phyloP scores from a whole-genome alignment of 2,113 vertebrate genomes.

The Bufo gargarizans region DNA sequence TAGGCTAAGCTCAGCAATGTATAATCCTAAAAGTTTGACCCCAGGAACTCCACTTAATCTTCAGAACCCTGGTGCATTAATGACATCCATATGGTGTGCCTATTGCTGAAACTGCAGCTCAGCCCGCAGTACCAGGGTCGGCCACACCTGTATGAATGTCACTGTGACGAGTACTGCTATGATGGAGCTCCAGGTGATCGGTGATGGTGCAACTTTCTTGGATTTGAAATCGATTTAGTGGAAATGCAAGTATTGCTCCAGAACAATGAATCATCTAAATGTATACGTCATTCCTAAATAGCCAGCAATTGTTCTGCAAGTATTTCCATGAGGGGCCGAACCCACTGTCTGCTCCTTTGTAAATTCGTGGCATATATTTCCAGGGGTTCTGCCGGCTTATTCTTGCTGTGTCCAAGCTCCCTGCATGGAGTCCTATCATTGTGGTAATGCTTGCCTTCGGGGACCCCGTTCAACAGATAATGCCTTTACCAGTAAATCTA shows the following conservation, averaged over 20 bases:
- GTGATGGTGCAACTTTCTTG: background rate
- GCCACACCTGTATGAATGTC: background rate
- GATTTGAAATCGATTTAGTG: background rate
- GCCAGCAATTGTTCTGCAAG: background rate
- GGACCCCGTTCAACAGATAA: constrained; percentile 38
- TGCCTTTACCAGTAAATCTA: constrained; percentile 26
- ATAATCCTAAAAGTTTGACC: too few species aligned
- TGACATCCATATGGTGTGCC: too few species aligned
- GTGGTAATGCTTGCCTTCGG: constrained; percentile 2
- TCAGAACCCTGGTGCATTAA: too few species aligned
- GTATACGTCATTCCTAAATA: background rate
- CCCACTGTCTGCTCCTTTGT: background rate
- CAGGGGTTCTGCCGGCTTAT: background rate
- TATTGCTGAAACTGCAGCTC: too few species aligned
- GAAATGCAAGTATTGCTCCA: background rate
- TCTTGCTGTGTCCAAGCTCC: background rate
- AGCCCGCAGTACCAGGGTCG: background rate
- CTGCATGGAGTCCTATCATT: constrained; percentile 19
- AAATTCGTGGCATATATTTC: background rate
- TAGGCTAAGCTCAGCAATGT: too few species aligned
- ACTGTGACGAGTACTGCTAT: background rate
- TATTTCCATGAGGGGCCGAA: background rate
- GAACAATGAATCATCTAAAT: background rate
- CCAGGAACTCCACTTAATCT: too few species aligned
- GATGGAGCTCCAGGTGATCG: background rate